Base-by-base conservation (phyloP, 2,113 vertebrate species). In the Cyphomyrus plagiostoma region DNA sequence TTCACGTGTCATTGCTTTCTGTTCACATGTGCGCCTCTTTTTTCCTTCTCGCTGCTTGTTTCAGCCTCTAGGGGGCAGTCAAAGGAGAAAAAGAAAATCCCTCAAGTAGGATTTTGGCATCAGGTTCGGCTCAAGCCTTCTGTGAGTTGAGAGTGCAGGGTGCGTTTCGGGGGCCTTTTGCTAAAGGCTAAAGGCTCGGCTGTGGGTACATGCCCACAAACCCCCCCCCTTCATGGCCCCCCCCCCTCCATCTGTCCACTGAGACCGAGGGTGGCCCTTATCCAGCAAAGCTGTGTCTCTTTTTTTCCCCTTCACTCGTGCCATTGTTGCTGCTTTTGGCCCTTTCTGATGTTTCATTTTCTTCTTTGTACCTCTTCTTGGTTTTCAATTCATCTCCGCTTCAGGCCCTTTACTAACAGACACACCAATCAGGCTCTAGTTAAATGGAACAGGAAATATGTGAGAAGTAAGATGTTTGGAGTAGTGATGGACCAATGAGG, bases 1-100 rank as follows among this genome's bases (percentile, higher is more conserved):
- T 70, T 84, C 90, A 82, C 49, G 1, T 80, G 21, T 89, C 48
- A 39, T 83, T 89, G 48, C 26, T 19, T 88, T 88, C 80, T 58
- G 90, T 88, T 89, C 90, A 85, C 86, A 86, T 90, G 70, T 90
- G 89, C 87, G 88, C 35, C 35, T 90, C 89, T 91, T 89, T 88
- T 39, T 88, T 62, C 88, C 87, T 87, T 50, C 52, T 90, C 62
- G 88, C 39, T 56, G 39, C 26, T 56, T 87, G 88, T 83, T 86
- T 83, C 30, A 77, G 85, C 91, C 52, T 89, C 89, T 96, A 97
- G 97, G 97, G 95, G 92, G 97, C 97, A 97, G 96, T 97, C 96
- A 96, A 97, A 96, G 96, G 97, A 96, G 96, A 97, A 97, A 97
- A 97, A 97, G 96, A 97, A 96, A 97, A 97, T 96, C 96, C 96